A percentile compares a stretch with the other conserved stretches of the same genome.
These are phyloP conservation scores for Euphonia xanthogaster DNA, from an alignment of 2,797 vertebrate genomes.

Conservation along the genomic window DNA sequence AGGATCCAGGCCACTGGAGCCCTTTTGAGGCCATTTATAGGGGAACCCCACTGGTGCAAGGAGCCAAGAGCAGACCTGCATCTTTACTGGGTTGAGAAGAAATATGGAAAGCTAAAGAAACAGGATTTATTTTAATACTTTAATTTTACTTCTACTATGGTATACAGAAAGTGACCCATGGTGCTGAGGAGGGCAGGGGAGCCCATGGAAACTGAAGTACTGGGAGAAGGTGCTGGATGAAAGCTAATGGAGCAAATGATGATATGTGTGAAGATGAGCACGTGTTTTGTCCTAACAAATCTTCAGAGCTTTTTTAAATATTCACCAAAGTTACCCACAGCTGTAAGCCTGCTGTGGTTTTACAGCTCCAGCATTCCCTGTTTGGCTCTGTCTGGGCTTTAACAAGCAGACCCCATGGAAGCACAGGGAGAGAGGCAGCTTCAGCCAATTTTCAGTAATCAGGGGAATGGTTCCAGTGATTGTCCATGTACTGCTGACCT, in stretches of 20 bases:
- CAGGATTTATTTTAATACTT: neutral
- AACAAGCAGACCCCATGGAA: rapidly evolving
- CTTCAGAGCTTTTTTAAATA: neutral
- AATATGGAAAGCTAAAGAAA: neutral
- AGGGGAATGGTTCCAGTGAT: neutral
- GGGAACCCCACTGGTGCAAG: neutral
- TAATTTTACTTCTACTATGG: neutral
- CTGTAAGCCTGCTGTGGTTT: neutral
- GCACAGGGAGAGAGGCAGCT: neutral
- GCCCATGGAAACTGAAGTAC: neutral
- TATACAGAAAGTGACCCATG: neutral
- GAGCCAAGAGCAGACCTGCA: neutral
- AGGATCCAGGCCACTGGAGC: neutral
- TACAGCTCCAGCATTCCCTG: neutral
- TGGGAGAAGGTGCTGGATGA: neutral
- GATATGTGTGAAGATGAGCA: rapidly evolving
- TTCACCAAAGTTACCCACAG: neutral
- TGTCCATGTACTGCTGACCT: neutral
- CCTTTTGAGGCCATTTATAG: neutral
- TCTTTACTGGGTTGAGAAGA: neutral
- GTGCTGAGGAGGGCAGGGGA: neutral
- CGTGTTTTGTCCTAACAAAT: neutral
- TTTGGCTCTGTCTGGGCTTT: neutral
- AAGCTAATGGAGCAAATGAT: rapidly evolving
- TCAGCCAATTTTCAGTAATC: neutral